Evolutionary conservation across 2,113 vertebrate species (phyloP).

Genomic region (Anthoscopus minutus): DNA sequence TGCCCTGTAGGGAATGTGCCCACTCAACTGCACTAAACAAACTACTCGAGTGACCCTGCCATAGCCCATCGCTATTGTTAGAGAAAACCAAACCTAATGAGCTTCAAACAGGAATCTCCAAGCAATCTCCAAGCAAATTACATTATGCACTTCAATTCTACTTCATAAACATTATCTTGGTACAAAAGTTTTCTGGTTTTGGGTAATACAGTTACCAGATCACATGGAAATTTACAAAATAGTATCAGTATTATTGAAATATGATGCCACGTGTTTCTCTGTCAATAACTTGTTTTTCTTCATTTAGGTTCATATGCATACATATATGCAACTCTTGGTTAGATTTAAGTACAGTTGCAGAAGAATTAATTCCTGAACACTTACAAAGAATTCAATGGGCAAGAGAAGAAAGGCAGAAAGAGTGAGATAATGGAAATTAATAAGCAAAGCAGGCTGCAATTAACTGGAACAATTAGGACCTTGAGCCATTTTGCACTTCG

Average conservation of each 20-base stretch:
- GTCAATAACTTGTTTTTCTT: constrained; percentile 20
- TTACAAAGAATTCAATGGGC: not conserved
- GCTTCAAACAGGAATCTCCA: constrained; percentile 9
- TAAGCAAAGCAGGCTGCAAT: not conserved
- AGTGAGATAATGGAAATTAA: not conserved
- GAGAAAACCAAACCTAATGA: constrained; percentile 13
- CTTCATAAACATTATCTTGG: constrained; percentile 36
- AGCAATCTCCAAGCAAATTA: constrained; percentile 35
- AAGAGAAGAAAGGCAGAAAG: not conserved
- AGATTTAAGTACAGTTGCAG: constrained; percentile 17
- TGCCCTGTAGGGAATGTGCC: not conserved
- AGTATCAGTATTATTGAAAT: constrained; percentile 36
- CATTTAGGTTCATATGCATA: constrained; percentile 13
- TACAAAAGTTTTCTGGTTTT: constrained; percentile 42
- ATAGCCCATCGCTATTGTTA: not conserved
- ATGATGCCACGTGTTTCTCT: constrained; percentile 33
- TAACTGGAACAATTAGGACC: not conserved
- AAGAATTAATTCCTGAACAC: constrained; percentile 24
- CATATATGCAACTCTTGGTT: not conserved
- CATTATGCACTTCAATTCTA: constrained; percentile 17
- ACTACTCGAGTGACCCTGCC: not conserved
- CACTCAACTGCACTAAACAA: not conserved
- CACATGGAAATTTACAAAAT: constrained; percentile 16
- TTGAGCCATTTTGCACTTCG: not conserved
- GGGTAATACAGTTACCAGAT: constrained; percentile 37